phyloP scores from a whole-genome alignment of 2,888 invertebrate genomes.

The Petrophora chlorosata region DNA sequence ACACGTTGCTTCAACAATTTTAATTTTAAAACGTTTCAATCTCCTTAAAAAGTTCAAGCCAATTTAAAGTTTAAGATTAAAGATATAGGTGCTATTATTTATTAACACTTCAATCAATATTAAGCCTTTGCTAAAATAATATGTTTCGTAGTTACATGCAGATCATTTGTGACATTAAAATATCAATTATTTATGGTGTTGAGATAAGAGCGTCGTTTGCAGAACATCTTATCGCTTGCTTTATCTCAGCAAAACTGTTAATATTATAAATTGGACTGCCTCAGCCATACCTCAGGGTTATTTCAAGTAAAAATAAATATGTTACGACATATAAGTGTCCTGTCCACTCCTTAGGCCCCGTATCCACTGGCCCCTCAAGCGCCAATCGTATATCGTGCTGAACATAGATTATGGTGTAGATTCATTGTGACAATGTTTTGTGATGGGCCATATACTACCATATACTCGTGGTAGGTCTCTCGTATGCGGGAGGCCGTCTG shows the following conservation, averaged over 20 bases:
- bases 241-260: constrained; percentile 36
- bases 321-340: too few relatives aligned
- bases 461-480: too few relatives aligned
- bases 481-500: too few relatives aligned
- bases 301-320: too few relatives aligned
- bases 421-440: too few relatives aligned
- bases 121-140: constrained; percentile 48
- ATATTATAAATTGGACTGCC: constrained; percentile 7
- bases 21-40: constrained; percentile 34
- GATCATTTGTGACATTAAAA: constrained; percentile 83
- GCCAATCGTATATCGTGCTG: too few relatives aligned
- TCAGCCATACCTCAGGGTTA: too few relatives aligned
- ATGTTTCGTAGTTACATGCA: constrained; percentile 72
- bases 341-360: too few relatives aligned
- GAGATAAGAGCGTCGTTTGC: constrained; percentile 69
- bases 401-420: too few relatives aligned
- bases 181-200: constrained; percentile 81
- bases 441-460: too few relatives aligned
- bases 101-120: constrained; percentile 28
- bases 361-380: too few relatives aligned
- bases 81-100: constrained; percentile 33
- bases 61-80: constrained; percentile 20
- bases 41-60: constrained; percentile 22
- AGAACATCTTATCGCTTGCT: constrained; percentile 45
- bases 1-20: constrained; percentile 57